Conservation (phyloP, 2,888 invertebrate species). For the Phaedon cochleariae region DNA sequence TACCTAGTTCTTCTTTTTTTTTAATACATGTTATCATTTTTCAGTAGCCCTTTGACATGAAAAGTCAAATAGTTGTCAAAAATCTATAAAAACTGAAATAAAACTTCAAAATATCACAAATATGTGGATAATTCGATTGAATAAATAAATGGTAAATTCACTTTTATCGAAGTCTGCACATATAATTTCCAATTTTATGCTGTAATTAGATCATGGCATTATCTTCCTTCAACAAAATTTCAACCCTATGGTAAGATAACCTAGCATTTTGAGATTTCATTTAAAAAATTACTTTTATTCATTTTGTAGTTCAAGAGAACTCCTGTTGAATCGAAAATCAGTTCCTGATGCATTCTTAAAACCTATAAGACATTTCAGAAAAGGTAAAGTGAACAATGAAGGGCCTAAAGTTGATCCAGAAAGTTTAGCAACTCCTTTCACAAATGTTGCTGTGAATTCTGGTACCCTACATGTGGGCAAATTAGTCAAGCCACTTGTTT, state of each 20-base stretch:
- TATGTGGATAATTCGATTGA: not conserved
- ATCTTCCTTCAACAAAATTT: constrained; percentile 27
- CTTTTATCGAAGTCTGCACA: too few species aligned
- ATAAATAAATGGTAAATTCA: not conserved
- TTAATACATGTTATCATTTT: too few species aligned
- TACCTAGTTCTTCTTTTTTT: too few species aligned
- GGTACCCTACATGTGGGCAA: constrained; percentile 62
- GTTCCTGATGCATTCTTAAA: not conserved
- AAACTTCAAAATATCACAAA: constrained; percentile 3
- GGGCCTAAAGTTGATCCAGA: constrained; percentile 47
- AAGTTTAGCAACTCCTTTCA: constrained; percentile 60
- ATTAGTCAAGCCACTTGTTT: constrained; percentile 71
- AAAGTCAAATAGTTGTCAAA: too few species aligned
- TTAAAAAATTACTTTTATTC: not conserved
- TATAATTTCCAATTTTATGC: too few species aligned
- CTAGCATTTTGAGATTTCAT: too few species aligned
- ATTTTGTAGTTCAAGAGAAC: constrained; percentile 35
- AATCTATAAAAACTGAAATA: too few species aligned
- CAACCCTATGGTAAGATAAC: constrained; percentile 47
- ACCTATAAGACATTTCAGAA: constrained; percentile 44
- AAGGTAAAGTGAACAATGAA: constrained; percentile 42
- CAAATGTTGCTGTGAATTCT: constrained; percentile 61
- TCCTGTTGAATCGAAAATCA: constrained; percentile 26
- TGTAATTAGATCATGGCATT: not conserved
- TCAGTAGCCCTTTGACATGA: too few species aligned